Base-by-base conservation (phyloP, 2,113 vertebrate species). In the Dromas ardeola region DNA sequence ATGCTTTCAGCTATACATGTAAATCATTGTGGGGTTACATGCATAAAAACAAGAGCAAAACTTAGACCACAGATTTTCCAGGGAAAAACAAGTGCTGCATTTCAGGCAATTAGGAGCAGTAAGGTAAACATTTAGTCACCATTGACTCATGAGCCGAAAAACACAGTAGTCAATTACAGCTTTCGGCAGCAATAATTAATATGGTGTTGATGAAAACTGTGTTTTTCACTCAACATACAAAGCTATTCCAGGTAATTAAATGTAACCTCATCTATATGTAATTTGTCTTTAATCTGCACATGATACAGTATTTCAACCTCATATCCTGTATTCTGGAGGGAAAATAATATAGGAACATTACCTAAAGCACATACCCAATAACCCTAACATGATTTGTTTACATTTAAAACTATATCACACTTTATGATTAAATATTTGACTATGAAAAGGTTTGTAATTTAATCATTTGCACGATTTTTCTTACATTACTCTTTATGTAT, bases 131-230 rank as follows among this genome's bases (percentile, higher is more conserved):
- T 79, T 98, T 97, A 98, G 96, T 98, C 98, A 98, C 94, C 96
- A 91, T 93, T 98, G 98, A 98, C 97, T 98, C 98, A 98, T 82
- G 88, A 95, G 94, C 95, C 42, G 71, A 97, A 97, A 91, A 97
- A 94, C 62, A 83, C 93, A 95, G 95, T 88, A 97, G 97, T 98
- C 97, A 97, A 96, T 93, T 95, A 92, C 97, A 92, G 97, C 95
- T 97, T 97, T 98, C 27, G 2, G 95, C 96, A 95, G 96, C 96
- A 96, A 78, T 97, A 94, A 98, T 97, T 96, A 97, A 98, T 92
- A 92, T 81, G 29, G 94, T 94, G 90, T 93, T 96, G 97, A 86
- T 93, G 95, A 97, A 97, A 96, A 97, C 88, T 94, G 59, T 95
- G 74, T 91, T 98, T 97, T 98, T 96, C 94, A 83, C 91, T 97